Evolutionary conservation across 2,888 invertebrate species (phyloP).

Genomic region (Andrena bucephala): DNA sequence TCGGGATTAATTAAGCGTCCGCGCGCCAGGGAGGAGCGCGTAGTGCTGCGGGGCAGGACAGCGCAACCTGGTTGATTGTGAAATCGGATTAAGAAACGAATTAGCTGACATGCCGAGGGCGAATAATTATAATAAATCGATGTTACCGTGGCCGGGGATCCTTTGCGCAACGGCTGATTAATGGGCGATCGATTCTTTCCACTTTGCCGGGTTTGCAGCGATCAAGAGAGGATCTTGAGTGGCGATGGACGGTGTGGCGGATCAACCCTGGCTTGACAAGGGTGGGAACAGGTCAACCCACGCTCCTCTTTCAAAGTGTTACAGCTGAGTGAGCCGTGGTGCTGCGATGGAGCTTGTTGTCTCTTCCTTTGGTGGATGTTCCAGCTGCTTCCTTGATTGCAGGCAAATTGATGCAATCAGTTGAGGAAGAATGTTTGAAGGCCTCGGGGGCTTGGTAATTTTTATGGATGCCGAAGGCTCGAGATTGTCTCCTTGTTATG

Average conservation of each 20-base stretch:
- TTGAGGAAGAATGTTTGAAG: too few relatives aligned
- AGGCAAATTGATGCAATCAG: too few relatives aligned
- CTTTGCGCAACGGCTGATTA: conserved; percentile 55
- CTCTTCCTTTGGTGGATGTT: too few relatives aligned
- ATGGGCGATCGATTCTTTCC: conserved; percentile 42
- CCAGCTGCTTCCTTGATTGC: too few relatives aligned
- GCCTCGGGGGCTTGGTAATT: too few relatives aligned
- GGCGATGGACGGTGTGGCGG: neutral
- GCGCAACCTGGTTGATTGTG: conserved; percentile 28
- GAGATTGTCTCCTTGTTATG: too few relatives aligned
- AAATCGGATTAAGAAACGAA: conserved; percentile 58
- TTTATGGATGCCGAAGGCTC: too few relatives aligned
- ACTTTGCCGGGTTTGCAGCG: neutral
- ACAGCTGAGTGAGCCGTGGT: neutral
- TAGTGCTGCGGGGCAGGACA: neutral
- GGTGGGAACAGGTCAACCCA: neutral
- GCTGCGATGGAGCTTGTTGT: too few relatives aligned
- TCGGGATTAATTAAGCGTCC: conserved; percentile 60
- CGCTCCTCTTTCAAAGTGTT: neutral
- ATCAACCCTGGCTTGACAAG: neutral
- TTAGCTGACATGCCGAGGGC: conserved; percentile 33
- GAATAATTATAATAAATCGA: conserved; percentile 60
- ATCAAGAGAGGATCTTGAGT: conserved; percentile 3
- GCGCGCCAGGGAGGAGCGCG: neutral
- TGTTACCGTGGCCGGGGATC: conserved; percentile 27